Evolutionary conservation across 2,888 invertebrate genomes (phyloP).

Genomic region (Cryptocheilus praepositus): DNA sequence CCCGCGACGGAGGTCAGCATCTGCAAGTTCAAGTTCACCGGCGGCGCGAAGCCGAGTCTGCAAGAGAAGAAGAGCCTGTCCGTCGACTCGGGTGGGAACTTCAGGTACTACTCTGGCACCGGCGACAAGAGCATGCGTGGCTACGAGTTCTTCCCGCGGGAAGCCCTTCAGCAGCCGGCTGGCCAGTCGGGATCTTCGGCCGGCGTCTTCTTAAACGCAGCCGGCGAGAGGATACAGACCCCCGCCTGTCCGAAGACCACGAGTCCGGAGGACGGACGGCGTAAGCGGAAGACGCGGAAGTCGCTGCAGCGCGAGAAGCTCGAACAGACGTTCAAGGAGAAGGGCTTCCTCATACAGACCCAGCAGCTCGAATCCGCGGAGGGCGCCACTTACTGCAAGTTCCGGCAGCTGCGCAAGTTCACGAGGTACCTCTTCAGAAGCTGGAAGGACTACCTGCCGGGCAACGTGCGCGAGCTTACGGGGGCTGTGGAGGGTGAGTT

Average conservation of each 20-base stretch:
- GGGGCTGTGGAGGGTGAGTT: conserved; percentile 52
- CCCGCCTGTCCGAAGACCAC: conserved; percentile 53
- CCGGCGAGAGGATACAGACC: conserved; percentile 77
- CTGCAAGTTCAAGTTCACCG: conserved; percentile 95
- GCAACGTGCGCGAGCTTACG: conserved; percentile 77
- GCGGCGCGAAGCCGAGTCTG: conserved; percentile 90
- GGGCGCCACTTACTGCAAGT: conserved; percentile 95
- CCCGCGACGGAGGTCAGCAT: conserved; percentile 92
- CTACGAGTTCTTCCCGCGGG: conserved; percentile 86
- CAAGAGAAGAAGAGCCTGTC: conserved; percentile 95
- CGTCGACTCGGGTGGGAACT: conserved; percentile 92
- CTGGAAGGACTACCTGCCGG: conserved; percentile 95
- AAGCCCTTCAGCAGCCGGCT: conserved; percentile 80
- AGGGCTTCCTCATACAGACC: conserved; percentile 94
- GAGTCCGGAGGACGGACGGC: conserved; percentile 71
- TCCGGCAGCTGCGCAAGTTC: conserved; percentile 91
- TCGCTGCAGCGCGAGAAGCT: conserved; percentile 91
- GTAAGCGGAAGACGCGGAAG: conserved; percentile 86
- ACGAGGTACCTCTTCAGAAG: conserved; percentile 93
- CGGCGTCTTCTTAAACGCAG: conserved; percentile 74
- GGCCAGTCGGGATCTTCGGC: conserved; percentile 76
- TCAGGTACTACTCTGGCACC: conserved; percentile 90
- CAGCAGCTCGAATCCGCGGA: conserved; percentile 95
- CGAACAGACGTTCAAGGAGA: conserved; percentile 94
- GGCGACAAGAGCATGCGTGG: conserved; percentile 87